A percentile compares a stretch with the other conserved stretches of the same genome.
phyloP scores from a whole-genome alignment of 2,888 invertebrate species.

The Dynastes maya region DNA sequence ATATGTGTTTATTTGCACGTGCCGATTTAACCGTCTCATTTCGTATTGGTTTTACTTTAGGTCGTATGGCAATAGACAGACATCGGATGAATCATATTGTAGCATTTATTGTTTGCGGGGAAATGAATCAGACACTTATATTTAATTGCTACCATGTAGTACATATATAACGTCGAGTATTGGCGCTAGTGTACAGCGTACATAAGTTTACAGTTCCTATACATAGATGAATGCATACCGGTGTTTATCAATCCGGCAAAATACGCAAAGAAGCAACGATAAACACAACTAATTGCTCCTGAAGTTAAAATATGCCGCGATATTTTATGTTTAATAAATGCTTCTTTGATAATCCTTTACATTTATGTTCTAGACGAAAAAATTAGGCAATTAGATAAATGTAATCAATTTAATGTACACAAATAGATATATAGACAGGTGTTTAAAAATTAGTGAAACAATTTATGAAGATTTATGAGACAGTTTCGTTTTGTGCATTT shows the following conservation, averaged over 20 bases:
- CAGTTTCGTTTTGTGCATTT: too few relatives aligned
- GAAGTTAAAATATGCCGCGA: background rate
- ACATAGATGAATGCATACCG: background rate
- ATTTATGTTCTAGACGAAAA: too few relatives aligned
- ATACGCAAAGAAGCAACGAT: constrained; percentile 3
- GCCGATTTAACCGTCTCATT: constrained; percentile 11
- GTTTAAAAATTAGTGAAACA: too few relatives aligned
- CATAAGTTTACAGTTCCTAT: background rate
- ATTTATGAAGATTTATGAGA: too few relatives aligned
- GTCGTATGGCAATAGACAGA: constrained; percentile 34
- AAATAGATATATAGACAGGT: too few relatives aligned
- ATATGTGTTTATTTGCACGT: constrained; percentile 32
- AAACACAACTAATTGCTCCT: constrained; percentile 8
- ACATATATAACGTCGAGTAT: background rate
- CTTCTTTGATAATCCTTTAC: background rate
- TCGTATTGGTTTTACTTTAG: constrained; percentile 19
- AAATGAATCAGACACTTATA: constrained; percentile 35
- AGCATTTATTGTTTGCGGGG: constrained; percentile 29
- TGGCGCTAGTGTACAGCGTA: background rate
- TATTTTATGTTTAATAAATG: background rate
- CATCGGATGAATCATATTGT: constrained; percentile 34
- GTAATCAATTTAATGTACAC: too few relatives aligned
- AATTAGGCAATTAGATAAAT: too few relatives aligned
- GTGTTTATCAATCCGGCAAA: constrained; percentile 3
- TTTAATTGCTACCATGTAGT: constrained; percentile 30